Evolutionary conservation across 2,888 invertebrate species (phyloP).

Genomic region (Crossocerus cetratus): DNA sequence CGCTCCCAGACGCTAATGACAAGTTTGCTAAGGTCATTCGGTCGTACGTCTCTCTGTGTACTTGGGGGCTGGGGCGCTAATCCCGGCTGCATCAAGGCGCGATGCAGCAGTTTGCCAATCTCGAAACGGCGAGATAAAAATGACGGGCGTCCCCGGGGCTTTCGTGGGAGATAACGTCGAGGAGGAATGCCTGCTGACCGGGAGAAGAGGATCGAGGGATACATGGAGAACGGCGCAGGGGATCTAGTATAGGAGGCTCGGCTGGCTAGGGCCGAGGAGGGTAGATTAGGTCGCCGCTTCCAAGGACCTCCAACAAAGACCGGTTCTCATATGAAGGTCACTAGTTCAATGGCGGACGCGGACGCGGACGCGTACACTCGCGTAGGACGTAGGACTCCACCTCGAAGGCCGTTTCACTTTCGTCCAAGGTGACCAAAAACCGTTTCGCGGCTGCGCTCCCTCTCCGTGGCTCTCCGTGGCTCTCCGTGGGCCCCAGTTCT

Average conservation of each 20-base stretch:
- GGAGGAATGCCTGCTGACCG: neutral
- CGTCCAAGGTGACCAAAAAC: constrained; percentile 60
- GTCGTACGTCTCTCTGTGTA: too few relatives aligned
- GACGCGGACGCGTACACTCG: constrained; percentile 34
- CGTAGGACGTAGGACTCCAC: constrained; percentile 22
- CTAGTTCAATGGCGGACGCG: constrained; percentile 72
- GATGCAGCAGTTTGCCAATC: too few relatives aligned
- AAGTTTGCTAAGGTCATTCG: too few relatives aligned
- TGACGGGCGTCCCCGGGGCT: too few relatives aligned
- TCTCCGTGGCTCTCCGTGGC: constrained; percentile 22
- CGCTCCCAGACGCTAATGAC: too few relatives aligned
- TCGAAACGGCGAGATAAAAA: too few relatives aligned
- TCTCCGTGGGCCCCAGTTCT: constrained; percentile 24
- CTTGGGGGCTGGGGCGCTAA: too few relatives aligned
- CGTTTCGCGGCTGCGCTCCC: constrained; percentile 51
- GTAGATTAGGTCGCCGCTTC: constrained; percentile 60
- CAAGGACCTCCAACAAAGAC: constrained; percentile 68
- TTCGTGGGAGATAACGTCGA: too few relatives aligned
- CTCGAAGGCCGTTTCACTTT: constrained; percentile 63
- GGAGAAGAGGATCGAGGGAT: neutral
- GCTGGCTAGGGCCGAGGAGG: constrained; percentile 43
- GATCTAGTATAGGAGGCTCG: constrained; percentile 39
- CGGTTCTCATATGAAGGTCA: constrained; percentile 76
- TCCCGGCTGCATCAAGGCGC: too few relatives aligned
- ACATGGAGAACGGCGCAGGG: constrained; percentile 4